These are phyloP conservation scores for Muricea muricata DNA, from an alignment of 92 coral and sea anemone species.

Conservation along the genomic window DNA sequence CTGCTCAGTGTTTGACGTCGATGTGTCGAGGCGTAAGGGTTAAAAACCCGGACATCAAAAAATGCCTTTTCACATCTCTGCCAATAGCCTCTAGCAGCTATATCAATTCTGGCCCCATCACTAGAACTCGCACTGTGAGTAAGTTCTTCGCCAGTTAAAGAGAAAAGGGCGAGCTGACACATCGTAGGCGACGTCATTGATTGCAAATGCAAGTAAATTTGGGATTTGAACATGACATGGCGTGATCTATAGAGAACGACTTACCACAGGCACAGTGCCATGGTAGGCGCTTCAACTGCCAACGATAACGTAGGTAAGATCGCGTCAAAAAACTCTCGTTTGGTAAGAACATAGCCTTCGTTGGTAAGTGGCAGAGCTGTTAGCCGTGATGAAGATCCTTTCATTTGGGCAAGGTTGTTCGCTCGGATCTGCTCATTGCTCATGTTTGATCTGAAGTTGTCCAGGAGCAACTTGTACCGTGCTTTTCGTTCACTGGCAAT, in stretches of 20 bases:
- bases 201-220: constrained; percentile 20
- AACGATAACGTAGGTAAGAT: not conserved
- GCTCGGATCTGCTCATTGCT: not conserved
- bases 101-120: constrained; percentile 1
- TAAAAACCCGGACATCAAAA: constrained; percentile 16
- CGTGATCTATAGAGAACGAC: constrained; percentile 14
- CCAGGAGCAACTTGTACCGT: not conserved
- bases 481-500: not conserved
- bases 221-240: constrained; percentile 1
- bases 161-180: not conserved
- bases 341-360: not conserved
- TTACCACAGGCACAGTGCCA: constrained; percentile 18
- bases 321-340: not conserved
- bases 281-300: not conserved
- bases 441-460: not conserved
- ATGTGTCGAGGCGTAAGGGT: constrained; percentile 5
- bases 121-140: not conserved
- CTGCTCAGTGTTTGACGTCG: not conserved
- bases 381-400: constrained; percentile 46
- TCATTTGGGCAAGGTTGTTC: constrained; percentile 23
- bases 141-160: not conserved
- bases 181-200: constrained; percentile 11
- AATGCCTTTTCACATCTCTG: constrained; percentile 7
- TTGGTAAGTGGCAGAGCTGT: constrained; percentile 13
- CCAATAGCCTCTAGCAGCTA: not conserved